Evolutionary conservation across 2,797 vertebrate species (phyloP).

Genomic region (Trachurus trachurus): DNA sequence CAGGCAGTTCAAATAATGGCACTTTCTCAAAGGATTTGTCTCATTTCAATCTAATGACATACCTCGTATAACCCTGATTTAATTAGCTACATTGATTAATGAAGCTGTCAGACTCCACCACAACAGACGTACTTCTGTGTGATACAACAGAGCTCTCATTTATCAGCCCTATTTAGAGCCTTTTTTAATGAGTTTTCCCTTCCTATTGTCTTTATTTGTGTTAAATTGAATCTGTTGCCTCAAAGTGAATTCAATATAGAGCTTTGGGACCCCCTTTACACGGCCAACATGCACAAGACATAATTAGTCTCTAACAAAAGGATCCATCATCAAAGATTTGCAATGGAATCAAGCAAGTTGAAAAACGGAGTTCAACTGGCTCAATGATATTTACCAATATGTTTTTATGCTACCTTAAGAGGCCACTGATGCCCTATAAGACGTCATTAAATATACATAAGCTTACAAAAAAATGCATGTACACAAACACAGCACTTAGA

Average conservation of each 20-base stretch:
- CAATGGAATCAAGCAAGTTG: conserved; percentile 35
- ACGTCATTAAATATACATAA: neutral
- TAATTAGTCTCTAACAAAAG: conserved; percentile 72
- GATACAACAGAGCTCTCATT: conserved; percentile 54
- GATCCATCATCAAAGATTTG: conserved; percentile 62
- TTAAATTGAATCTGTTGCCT: conserved; percentile 70
- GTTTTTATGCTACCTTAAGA: conserved; percentile 8
- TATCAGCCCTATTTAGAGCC: conserved; percentile 62
- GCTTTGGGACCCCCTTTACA: conserved; percentile 62
- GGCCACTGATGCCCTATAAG: neutral
- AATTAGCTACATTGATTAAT: conserved; percentile 65
- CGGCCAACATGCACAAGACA: conserved; percentile 46
- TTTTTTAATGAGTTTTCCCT: conserved; percentile 71
- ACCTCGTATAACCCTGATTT: conserved; percentile 53
- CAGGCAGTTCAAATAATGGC: conserved; percentile 30
- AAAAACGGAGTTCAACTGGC: conserved; percentile 28
- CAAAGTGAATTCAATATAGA: conserved; percentile 73
- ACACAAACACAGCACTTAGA: neutral
- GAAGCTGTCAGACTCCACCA: conserved; percentile 53
- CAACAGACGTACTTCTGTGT: conserved; percentile 50
- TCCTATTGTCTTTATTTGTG: conserved; percentile 72
- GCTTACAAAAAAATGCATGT: neutral
- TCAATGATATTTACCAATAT: conserved; percentile 24
- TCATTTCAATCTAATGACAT: conserved; percentile 50
- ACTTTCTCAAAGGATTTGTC: conserved; percentile 38